Conservation (phyloP, 2,113 vertebrate species). For the Acanthochromis polyacanthus region DNA sequence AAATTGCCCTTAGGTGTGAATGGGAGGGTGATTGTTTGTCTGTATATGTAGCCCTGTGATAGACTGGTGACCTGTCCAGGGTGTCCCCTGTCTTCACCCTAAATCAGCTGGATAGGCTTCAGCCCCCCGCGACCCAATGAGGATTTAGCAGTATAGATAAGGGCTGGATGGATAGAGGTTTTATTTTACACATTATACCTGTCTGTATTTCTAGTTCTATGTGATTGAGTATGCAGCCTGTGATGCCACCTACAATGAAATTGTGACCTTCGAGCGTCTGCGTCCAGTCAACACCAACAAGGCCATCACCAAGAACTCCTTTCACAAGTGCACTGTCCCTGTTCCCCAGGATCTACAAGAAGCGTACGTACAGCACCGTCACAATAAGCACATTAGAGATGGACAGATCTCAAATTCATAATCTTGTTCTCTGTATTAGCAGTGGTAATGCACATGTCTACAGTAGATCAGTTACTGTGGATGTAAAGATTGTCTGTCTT, state of each 20-base stretch:
- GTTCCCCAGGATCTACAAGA: conserved; percentile 91
- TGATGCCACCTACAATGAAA: conserved; percentile 93
- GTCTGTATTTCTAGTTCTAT: conserved; percentile 86
- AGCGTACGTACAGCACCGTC: conserved; percentile 73
- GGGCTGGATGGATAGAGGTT: too few species aligned
- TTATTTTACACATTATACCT: neutral
- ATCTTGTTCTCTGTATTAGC: neutral
- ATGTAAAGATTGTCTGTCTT: neutral
- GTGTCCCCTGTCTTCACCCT: too few species aligned
- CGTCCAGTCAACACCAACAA: conserved; percentile 91
- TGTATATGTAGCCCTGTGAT: too few species aligned
- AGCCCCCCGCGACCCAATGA: too few species aligned
- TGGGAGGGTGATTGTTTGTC: too few species aligned
- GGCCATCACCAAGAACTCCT: conserved; percentile 87
- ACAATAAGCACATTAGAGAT: neutral
- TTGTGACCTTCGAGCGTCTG: conserved; percentile 91
- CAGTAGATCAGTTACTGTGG: neutral
- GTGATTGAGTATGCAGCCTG: conserved; percentile 94
- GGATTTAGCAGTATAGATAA: too few species aligned
- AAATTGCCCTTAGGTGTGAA: too few species aligned
- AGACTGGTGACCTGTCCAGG: too few species aligned
- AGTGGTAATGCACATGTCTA: neutral
- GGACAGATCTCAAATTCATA: neutral
- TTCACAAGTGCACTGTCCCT: conserved; percentile 89
- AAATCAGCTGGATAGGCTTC: too few species aligned